These are phyloP conservation scores for Drosophila bocki DNA, from an alignment of 1,140 invertebrate species.

Conservation along the genomic window DNA sequence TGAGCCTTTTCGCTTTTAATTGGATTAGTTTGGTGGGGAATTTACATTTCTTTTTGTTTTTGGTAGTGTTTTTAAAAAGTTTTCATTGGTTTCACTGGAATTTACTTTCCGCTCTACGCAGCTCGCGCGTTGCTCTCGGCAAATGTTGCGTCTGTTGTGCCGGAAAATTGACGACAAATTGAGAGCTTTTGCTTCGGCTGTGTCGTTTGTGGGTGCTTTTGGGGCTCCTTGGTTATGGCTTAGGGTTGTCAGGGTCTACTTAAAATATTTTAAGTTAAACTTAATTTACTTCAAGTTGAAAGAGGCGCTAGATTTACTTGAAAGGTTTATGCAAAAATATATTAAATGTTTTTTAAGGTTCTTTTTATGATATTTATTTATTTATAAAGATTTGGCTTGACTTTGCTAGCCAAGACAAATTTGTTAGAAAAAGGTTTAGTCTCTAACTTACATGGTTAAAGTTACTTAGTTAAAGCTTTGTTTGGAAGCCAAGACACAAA, in stretches of 20 bases:
- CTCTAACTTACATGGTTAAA: neutral
- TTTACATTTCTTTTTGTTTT: neutral
- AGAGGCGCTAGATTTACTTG: no score
- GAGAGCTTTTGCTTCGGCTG: conserved; percentile 69
- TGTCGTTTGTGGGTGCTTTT: conserved; percentile 59
- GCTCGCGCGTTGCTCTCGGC: conserved; percentile 63
- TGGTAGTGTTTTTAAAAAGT: conserved; percentile 22
- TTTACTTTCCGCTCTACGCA: conserved; percentile 57
- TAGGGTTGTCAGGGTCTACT: conserved; percentile 32
- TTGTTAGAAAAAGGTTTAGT: neutral
- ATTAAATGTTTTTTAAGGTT: neutral
- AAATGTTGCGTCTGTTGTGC: conserved; percentile 83
- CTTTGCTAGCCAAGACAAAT: neutral
- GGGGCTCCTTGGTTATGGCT: conserved; percentile 43
- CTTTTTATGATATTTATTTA: neutral
- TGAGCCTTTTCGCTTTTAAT: conserved; percentile 24
- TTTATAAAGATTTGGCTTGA: conserved; percentile 2
- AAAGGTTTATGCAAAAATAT: neutral
- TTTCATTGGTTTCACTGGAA: conserved; percentile 34
- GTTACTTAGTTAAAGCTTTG: neutral
- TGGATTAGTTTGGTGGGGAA: conserved; percentile 20
- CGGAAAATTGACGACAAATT: conserved; percentile 84
- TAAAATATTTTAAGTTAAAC: no score
- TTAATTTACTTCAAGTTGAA: neutral
- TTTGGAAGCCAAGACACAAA: conserved; percentile 8